A percentile compares a stretch with the other conserved stretches of the same genome.
These are phyloP conservation scores for Cristatella mucedo DNA, from an alignment of 2,888 invertebrate genomes.

Conservation along the genomic window DNA sequence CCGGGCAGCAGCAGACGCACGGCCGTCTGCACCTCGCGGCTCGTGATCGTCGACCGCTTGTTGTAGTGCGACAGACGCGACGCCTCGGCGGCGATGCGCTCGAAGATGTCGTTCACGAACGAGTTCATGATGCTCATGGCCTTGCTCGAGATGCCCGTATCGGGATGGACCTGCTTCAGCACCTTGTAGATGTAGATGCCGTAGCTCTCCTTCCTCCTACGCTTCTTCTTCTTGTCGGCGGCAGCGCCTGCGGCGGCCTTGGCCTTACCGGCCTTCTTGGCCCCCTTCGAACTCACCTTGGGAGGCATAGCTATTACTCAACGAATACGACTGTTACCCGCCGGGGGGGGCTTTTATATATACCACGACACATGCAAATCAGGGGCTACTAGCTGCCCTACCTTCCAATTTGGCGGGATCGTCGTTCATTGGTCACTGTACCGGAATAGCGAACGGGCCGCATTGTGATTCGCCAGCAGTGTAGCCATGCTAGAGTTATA, in stretches of 20 bases:
- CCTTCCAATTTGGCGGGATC: too few relatives aligned
- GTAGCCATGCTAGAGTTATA: too few relatives aligned
- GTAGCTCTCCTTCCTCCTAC: conserved; percentile 15
- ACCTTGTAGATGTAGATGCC: conserved; percentile 16
- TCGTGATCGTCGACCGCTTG: conserved; percentile 45
- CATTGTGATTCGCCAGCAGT: too few relatives aligned
- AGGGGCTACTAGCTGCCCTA: too few relatives aligned
- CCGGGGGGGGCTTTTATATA: too few relatives aligned
- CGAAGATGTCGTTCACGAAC: conserved; percentile 18
- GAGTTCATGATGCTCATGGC: conserved; percentile 15
- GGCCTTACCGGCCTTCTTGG: conserved; percentile 11
- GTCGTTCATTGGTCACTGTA: too few relatives aligned
- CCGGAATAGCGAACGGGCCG: too few relatives aligned
- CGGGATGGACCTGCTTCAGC: conserved; percentile 16
- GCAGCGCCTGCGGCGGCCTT: conserved; percentile 11
- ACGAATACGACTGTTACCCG: too few relatives aligned
- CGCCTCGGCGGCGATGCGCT: conserved; percentile 16
- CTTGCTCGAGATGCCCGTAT: conserved; percentile 17
- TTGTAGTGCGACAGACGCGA: conserved; percentile 16
- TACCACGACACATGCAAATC: too few relatives aligned
- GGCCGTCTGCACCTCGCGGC: conserved; percentile 52
- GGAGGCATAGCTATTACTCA: too few relatives aligned
- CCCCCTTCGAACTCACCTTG: conserved; percentile 13
- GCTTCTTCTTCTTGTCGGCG: conserved; percentile 14
- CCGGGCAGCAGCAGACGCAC: conserved; percentile 51